Conservation (phyloP, 2,888 invertebrate species). For the Morpho achilles region DNA sequence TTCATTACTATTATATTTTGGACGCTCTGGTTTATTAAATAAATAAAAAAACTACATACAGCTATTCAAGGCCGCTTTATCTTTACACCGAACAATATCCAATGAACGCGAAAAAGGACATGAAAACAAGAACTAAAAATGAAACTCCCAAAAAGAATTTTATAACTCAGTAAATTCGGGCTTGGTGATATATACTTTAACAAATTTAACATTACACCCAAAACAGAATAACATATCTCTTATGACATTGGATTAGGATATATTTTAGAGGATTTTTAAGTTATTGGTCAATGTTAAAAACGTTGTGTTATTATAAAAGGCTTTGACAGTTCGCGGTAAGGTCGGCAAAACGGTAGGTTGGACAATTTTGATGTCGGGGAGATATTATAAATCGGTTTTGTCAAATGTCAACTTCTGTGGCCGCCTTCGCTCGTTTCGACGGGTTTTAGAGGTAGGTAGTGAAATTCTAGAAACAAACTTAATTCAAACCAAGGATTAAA, state of each 20-base stretch:
- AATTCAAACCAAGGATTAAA: no score
- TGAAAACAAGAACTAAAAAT: slow-evolving; percentile 31
- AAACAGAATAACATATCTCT: slow-evolving; percentile 11
- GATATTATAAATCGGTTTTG: slow-evolving; percentile 70
- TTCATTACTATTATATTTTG: no score
- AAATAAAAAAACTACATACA: background rate
- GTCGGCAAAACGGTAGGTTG: slow-evolving; percentile 72
- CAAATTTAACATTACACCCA: slow-evolving; percentile 25
- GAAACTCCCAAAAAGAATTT: slow-evolving; percentile 49
- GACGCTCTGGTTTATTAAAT: background rate
- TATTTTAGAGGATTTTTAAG: slow-evolving; percentile 20
- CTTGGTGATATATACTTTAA: slow-evolving; percentile 61
- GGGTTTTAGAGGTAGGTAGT: slow-evolving; percentile 34
- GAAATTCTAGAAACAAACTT: no score
- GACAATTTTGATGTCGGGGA: slow-evolving; percentile 63
- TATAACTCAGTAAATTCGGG: slow-evolving; percentile 67
- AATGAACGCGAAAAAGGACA: slow-evolving; percentile 31
- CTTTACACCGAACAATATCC: slow-evolving; percentile 27
- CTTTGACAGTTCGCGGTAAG: slow-evolving; percentile 76
- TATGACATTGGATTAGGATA: slow-evolving; percentile 23
- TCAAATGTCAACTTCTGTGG: slow-evolving; percentile 77
- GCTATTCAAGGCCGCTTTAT: slow-evolving; percentile 13
- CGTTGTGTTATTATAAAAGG: slow-evolving; percentile 49
- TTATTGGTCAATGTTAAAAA: slow-evolving; percentile 24
- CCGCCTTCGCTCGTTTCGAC: slow-evolving; percentile 48